Base-by-base conservation (phyloP, 2,113 vertebrate genomes). In the Carettochelys insculpta region DNA sequence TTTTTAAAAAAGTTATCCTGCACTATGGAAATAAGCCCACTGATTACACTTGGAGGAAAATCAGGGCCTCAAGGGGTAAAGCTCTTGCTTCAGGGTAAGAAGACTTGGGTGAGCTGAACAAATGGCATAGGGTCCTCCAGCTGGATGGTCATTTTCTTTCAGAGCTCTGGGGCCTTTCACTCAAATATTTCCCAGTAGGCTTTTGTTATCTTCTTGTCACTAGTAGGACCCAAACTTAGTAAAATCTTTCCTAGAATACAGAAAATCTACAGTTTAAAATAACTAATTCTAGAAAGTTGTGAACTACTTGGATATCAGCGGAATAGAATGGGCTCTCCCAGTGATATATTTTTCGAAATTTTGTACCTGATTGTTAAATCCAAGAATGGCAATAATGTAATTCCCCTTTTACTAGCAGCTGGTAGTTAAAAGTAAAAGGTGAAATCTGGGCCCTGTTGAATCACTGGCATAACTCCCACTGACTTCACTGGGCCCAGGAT, bases 81-180 rank as follows among this genome's bases (percentile, higher is more conserved):
- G 85, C 90, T 94, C 61, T 89, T 92, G 87, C 92, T 89, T 38
- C 90, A 80, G 81, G 95, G 5, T 27, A 73, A 22, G 92, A 89
- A 94, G 82, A 91, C 93, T 92, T 95, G 90, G 91, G 87, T 82
- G 88, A 92, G 86, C 93, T 68, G 88, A 88, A 88, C 91, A 92
- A 96, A 96, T 77, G 90, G 47, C 88, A 29, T 77, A n/a, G 25
- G 20, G 84, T 80, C 90, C 93, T 95, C 92, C 73, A 95, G 94
- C 88, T 86, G 86, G 58, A 75, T 93, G 82, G 50, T 85, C 91
- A 80, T 83, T 94, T 95, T 93, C 82, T 65, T 65, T 8, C 17
- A n/a, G 34, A 91, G 91, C 92, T 93, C 92, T 91, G 90, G 54
- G 78, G 47, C 83, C 90, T 92, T 92, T 94, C 80, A 84, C 73